phyloP scores from a whole-genome alignment of 2,888 invertebrate genomes.

The Melieria picta region DNA sequence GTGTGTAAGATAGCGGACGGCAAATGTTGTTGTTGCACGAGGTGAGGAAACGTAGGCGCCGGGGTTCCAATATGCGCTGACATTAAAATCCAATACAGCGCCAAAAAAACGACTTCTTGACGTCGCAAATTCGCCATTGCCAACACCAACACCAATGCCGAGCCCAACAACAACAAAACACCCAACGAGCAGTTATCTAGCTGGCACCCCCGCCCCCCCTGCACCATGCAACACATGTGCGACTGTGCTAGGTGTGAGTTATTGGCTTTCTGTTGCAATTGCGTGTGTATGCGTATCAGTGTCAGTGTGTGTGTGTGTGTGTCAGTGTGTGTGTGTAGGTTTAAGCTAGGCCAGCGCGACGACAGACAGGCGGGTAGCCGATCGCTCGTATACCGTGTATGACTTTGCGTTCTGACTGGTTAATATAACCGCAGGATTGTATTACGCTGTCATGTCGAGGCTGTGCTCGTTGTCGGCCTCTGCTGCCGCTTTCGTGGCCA shows the following conservation, averaged over 20 bases:
- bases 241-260: slow-evolving; percentile 22
- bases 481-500: neutral
- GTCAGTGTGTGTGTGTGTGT: slow-evolving; percentile 29
- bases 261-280: slow-evolving; percentile 43
- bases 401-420: slow-evolving; percentile 65
- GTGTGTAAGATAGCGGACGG: neutral
- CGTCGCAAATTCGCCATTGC: slow-evolving; percentile 57
- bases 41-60: neutral
- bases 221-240: too few species aligned
- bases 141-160: neutral
- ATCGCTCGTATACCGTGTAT: slow-evolving; percentile 34
- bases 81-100: slow-evolving; percentile 48
- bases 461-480: neutral
- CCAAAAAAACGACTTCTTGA: slow-evolving; percentile 65
- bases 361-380: slow-evolving; percentile 19
- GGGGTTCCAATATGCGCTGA: slow-evolving; percentile 37
- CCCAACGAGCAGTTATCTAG: too few species aligned
- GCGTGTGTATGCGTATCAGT: slow-evolving; percentile 20
- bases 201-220: too few species aligned
- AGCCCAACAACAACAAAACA: neutral
- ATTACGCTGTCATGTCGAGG: slow-evolving; percentile 44
- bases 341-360: slow-evolving; percentile 19
- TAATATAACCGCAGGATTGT: slow-evolving; percentile 64
- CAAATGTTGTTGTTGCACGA: neutral
- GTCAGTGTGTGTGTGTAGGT: slow-evolving; percentile 24